Percentiles rank a stretch among this genome's conserved stretches.
These are phyloP conservation scores for Saturnia pavonia DNA, from an alignment of 2,888 invertebrate genomes.

Conservation along the genomic window DNA sequence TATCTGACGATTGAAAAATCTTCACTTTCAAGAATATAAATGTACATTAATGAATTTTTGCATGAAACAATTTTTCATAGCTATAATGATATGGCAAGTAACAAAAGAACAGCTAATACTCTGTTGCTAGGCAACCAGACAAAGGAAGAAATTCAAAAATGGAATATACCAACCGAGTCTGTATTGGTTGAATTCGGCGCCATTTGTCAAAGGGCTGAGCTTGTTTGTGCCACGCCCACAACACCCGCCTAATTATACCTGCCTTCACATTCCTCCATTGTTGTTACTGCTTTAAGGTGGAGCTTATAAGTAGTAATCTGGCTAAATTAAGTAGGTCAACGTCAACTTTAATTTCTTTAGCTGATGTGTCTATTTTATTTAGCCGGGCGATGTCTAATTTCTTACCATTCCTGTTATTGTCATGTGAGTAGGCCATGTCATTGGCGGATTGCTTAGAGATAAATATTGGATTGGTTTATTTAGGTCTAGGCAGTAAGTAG, in stretches of 20 bases:
- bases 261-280: slow-evolving; percentile 64
- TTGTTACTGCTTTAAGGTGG: slow-evolving; percentile 56
- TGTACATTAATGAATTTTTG: not conserved
- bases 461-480: too few species aligned
- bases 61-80: not conserved
- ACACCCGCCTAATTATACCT: slow-evolving; percentile 51
- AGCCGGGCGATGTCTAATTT: not conserved
- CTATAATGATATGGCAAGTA: not conserved
- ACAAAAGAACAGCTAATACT: not conserved
- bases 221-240: slow-evolving; percentile 60
- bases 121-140: slow-evolving; percentile 41
- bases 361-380: slow-evolving; percentile 10
- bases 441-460: not conserved
- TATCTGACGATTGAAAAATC: too few species aligned
- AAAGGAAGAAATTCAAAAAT: slow-evolving; percentile 38
- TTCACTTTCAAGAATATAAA: too few species aligned
- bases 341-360: slow-evolving; percentile 14
- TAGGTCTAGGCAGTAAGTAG: too few species aligned
- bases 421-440: not conserved
- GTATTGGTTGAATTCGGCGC: slow-evolving; percentile 74
- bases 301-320: slow-evolving; percentile 45
- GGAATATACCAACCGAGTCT: slow-evolving; percentile 48
- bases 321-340: slow-evolving; percentile 35
- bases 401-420: not conserved
- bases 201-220: slow-evolving; percentile 75